Percentiles rank a stretch among this genome's conserved stretches.
Conservation (phyloP, 1,140 invertebrate species). For the Drosophila mojavensis region DNA sequence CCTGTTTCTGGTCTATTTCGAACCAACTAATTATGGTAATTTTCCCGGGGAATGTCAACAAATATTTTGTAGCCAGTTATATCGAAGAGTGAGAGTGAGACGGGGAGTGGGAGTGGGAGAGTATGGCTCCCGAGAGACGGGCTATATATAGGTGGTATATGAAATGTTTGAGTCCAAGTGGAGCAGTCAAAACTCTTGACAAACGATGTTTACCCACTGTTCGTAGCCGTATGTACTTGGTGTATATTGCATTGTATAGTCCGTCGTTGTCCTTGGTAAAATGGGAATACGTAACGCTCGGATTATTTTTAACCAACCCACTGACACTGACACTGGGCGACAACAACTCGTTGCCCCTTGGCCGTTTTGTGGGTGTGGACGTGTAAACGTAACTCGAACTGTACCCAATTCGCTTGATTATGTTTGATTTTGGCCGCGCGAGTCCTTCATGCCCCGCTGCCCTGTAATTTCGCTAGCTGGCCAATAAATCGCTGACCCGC, state of each 20-base stretch:
- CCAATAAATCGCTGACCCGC: slow-evolving; percentile 66
- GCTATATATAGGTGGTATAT: neutral
- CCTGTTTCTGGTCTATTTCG: slow-evolving; percentile 62
- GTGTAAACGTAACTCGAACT: slow-evolving; percentile 52
- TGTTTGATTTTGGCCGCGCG: slow-evolving; percentile 66
- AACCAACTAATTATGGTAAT: slow-evolving; percentile 82
- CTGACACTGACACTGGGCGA: slow-evolving; percentile 1
- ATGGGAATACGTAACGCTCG: slow-evolving; percentile 55
- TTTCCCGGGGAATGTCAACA: slow-evolving; percentile 79
- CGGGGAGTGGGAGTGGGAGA: neutral
- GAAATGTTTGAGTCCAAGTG: neutral
- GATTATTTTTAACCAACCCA: slow-evolving; percentile 76
- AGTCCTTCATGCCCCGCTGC: slow-evolving; percentile 49
- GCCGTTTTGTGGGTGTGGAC: slow-evolving; percentile 48
- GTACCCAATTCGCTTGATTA: slow-evolving; percentile 78
- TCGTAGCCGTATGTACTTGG: slow-evolving; percentile 33
- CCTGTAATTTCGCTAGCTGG: slow-evolving; percentile 68
- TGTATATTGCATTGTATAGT: slow-evolving; percentile 19
- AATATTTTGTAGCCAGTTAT: slow-evolving; percentile 77
- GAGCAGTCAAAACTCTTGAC: slow-evolving; percentile 67
- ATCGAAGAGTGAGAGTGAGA: slow-evolving; percentile 3
- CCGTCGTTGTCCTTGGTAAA: slow-evolving; percentile 43
- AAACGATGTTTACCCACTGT: slow-evolving; percentile 75
- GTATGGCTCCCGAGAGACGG: neutral
- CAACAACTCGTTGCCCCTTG: slow-evolving; percentile 29